Base-by-base conservation (phyloP, 1,140 invertebrate genomes). In the Rhopalosiphum maidis region DNA sequence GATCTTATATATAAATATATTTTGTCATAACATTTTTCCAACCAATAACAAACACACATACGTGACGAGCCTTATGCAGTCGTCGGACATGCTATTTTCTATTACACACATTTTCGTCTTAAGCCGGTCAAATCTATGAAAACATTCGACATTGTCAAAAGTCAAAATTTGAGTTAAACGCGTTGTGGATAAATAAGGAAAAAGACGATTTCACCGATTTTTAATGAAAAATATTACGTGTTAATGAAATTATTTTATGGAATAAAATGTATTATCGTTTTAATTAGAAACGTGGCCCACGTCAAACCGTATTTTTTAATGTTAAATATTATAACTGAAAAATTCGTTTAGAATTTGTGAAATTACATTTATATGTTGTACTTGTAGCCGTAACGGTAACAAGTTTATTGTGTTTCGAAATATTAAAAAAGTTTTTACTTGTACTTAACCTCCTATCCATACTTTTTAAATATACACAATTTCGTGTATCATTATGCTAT, bases 21-120 rank as follows among this genome's bases (percentile, higher is more conserved):
- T 89, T 89, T 89, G 88, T 55, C 88, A 55, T 89, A 55, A 55
- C 35, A 41, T 89, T 41, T 54, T 89, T 9, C 51, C 30, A 11
- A 35, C 88, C 48, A 41, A 55, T 89, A 55, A 55, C 88, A 55
- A 89, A 55, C 35, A 89, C 23, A 41, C 48, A 89, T 89, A 89
- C 88, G 88, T 89, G 88, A 89, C 88, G 11, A 55, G n/a, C 9
- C 48, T 54, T 8, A n/a, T 85, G n/a, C 48, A 89, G 48, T 51
- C 8, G 6, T 54, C 35, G 22, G 48, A 54, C 87, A 86, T n/a
- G 21, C 43, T 86, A 51, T 48, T 23, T 89, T 23, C 11, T 55
- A 35, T 48, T 54, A 25, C 21, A 51, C n/a, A 25, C 60, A n/a
- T n/a, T 0, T 51, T 51, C 15, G 30, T 35, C 35, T 55, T 25